Evolutionary conservation across 2,797 vertebrate species (phyloP).

Genomic region (Sciurus carolinensis): DNA sequence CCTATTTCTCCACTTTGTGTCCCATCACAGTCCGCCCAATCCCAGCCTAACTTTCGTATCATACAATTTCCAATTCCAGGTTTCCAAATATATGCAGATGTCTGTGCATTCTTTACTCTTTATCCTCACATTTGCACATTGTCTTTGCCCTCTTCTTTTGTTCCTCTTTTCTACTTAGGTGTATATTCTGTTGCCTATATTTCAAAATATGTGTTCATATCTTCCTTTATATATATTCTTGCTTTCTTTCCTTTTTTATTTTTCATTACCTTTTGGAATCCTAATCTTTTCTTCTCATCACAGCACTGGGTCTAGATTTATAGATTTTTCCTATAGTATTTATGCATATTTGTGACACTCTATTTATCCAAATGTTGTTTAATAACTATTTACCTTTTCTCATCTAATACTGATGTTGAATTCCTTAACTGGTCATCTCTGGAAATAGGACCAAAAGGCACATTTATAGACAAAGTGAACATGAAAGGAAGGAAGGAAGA

Average conservation of each 20-base stretch:
- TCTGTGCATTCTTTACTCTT: background rate
- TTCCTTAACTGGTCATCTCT: background rate
- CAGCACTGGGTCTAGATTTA: background rate
- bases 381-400: constrained; percentile 38
- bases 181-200: background rate
- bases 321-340: background rate
- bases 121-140: background rate
- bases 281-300: background rate
- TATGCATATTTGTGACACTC: background rate
- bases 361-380: background rate
- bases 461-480: background rate
- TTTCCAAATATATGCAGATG: background rate
- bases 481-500: background rate
- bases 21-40: background rate
- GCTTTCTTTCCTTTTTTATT: background rate
- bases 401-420: background rate
- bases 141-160: background rate
- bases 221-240: background rate
- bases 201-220: constrained; percentile 17
- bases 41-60: background rate
- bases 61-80: background rate
- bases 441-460: background rate
- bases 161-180: background rate
- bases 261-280: background rate
- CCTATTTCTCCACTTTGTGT: background rate